Conservation (phyloP, 2,888 invertebrate species). For the Lampropteryx suffumata region DNA sequence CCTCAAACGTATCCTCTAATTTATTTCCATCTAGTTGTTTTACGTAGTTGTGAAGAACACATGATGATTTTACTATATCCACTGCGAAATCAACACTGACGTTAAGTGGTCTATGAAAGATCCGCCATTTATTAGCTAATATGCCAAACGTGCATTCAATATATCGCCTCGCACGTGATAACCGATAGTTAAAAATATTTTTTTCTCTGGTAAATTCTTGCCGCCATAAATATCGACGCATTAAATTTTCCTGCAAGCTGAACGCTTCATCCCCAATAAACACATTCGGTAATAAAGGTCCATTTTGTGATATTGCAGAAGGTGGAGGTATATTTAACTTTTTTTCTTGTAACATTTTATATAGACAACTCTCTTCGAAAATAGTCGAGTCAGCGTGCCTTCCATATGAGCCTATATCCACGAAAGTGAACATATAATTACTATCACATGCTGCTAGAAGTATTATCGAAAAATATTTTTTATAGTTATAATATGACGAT, state of each 20-base stretch:
- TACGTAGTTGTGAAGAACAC: constrained; percentile 35
- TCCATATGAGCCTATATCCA: background rate
- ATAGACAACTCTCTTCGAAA: background rate
- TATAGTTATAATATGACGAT: background rate
- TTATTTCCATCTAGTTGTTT: constrained; percentile 33
- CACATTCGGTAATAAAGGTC: background rate
- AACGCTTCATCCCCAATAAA: background rate
- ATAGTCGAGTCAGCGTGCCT: background rate
- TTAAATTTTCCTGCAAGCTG: no score
- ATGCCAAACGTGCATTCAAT: constrained; percentile 28
- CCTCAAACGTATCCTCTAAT: constrained; percentile 4
- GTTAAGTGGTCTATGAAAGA: constrained; percentile 21
- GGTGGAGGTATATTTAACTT: background rate
- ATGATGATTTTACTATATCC: constrained; percentile 16
- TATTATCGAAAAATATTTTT: background rate
- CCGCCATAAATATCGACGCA: no score
- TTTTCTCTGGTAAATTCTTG: no score
- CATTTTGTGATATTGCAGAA: no score
- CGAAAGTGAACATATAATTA: background rate
- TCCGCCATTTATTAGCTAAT: constrained; percentile 21
- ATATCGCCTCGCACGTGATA: constrained; percentile 11
- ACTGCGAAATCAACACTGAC: no score
- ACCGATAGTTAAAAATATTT: constrained; percentile 31
- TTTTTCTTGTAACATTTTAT: background rate
- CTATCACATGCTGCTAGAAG: background rate